phyloP scores from a whole-genome alignment of 2,113 vertebrate species.

The Hypomesus transpacificus region DNA sequence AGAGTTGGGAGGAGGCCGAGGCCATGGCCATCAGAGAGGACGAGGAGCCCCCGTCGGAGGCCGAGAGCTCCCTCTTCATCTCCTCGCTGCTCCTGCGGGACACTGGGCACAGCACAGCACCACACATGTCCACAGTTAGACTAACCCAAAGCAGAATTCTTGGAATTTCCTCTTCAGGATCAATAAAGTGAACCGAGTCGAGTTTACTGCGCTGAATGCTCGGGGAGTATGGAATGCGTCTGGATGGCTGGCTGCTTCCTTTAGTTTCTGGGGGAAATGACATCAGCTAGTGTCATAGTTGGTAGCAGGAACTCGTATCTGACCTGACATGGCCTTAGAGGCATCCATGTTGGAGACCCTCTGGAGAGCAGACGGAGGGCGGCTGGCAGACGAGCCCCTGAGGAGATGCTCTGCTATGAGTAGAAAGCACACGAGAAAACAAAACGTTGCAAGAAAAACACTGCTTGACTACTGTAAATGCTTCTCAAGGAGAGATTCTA shows the following conservation, averaged over 20 bases:
- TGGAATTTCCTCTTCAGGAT: too few species aligned
- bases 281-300: too few species aligned
- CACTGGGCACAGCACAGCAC: constrained; percentile 59
- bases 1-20: constrained; percentile 82
- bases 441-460: background rate
- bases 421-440: background rate
- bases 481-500: constrained; percentile 11
- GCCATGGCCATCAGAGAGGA: constrained; percentile 86
- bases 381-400: constrained; percentile 77
- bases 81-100: constrained; percentile 91
- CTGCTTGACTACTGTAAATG: background rate
- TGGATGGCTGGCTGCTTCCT: too few species aligned
- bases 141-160: background rate
- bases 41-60: constrained; percentile 78
- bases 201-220: too few species aligned
- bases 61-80: constrained; percentile 84
- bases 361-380: constrained; percentile 78
- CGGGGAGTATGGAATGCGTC: too few species aligned
- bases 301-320: constrained; percentile 1
- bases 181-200: too few species aligned
- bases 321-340: constrained; percentile 86
- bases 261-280: too few species aligned
- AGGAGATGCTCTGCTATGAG: constrained; percentile 79
- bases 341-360: constrained; percentile 87
- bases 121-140: background rate